phyloP scores from a whole-genome alignment of 1,140 invertebrate species.

The Steinernema feltiae region DNA sequence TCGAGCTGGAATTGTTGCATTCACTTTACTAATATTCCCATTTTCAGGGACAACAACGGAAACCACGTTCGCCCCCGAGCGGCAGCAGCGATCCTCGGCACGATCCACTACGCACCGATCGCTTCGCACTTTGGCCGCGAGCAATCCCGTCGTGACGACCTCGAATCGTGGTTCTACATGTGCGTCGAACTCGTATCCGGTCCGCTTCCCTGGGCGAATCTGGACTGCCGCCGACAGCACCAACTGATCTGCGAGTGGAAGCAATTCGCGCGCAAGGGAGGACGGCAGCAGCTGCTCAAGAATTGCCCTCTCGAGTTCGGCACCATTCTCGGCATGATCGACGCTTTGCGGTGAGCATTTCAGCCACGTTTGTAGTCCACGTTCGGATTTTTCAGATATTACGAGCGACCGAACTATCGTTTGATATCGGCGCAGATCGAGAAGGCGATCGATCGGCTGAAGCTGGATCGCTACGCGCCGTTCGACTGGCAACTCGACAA shows the following conservation, averaged over 20 bases:
- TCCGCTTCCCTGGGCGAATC: slow-evolving; percentile 40
- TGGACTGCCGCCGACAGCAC: slow-evolving; percentile 36
- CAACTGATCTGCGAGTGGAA: slow-evolving; percentile 42
- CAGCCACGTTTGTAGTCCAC: neutral
- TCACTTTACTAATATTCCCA: neutral
- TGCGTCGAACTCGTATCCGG: slow-evolving; percentile 33
- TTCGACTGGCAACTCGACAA: slow-evolving; percentile 41
- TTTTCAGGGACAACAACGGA: slow-evolving; percentile 39
- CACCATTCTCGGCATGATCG: slow-evolving; percentile 34
- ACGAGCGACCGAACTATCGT: slow-evolving; percentile 37
- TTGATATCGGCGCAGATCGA: slow-evolving; percentile 19
- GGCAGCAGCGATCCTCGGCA: slow-evolving; percentile 41
- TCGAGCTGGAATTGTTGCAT: neutral
- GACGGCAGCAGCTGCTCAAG: slow-evolving; percentile 28
- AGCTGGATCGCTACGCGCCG: slow-evolving; percentile 30
- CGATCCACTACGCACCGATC: slow-evolving; percentile 44
- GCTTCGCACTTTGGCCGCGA: slow-evolving; percentile 41
- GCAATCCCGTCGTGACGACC: slow-evolving; percentile 39
- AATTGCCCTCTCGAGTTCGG: slow-evolving; percentile 36
- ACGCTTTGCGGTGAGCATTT: slow-evolving; percentile 20
- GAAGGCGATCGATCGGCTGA: slow-evolving; percentile 26
- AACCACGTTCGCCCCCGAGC: slow-evolving; percentile 32
- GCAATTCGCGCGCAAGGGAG: slow-evolving; percentile 24
- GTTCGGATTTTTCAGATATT: slow-evolving; percentile 24
- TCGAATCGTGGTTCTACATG: slow-evolving; percentile 46